These are phyloP conservation scores for Aplochiton taeniatus DNA, from an alignment of 2,797 vertebrate species.

Conservation along the genomic window DNA sequence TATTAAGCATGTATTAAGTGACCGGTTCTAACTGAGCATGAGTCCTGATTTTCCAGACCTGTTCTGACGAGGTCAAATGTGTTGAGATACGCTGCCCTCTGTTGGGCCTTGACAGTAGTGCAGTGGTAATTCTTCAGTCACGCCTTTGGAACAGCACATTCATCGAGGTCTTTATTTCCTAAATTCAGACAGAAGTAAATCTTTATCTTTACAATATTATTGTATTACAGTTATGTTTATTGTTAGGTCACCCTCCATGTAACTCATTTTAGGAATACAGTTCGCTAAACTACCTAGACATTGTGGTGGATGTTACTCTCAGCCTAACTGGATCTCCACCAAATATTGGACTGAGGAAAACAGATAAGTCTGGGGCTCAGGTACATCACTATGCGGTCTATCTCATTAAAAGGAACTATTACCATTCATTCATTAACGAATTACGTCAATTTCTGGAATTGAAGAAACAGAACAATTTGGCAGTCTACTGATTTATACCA, in stretches of 20 bases:
- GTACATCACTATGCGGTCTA: constrained; percentile 53
- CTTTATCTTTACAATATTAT: not conserved
- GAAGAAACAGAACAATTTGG: too few relatives aligned
- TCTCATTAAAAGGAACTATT: not conserved
- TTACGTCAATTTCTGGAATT: too few relatives aligned
- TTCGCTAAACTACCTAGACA: constrained; percentile 86
- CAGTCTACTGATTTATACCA: too few relatives aligned
- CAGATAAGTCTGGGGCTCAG: constrained; percentile 71
- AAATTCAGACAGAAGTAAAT: not conserved
- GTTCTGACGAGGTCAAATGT: constrained; percentile 77
- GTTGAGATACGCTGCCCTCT: constrained; percentile 85
- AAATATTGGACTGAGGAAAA: constrained; percentile 81
- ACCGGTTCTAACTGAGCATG: not conserved
- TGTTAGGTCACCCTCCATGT: not conserved
- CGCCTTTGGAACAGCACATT: constrained; percentile 88
- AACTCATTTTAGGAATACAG: constrained; percentile 81
- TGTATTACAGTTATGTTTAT: not conserved
- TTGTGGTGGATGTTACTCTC: constrained; percentile 81
- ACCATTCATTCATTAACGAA: too few relatives aligned
- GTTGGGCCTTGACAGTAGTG: constrained; percentile 83
- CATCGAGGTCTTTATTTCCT: constrained; percentile 75
- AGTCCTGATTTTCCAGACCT: constrained; percentile 72
- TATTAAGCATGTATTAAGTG: not conserved
- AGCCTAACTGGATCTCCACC: constrained; percentile 76
- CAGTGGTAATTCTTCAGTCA: constrained; percentile 75